Percentiles rank a stretch among this genome's conserved stretches.
phyloP scores from a whole-genome alignment of 35 echinoderm and acorn worm species.

The Eucidaris tribuloides region DNA sequence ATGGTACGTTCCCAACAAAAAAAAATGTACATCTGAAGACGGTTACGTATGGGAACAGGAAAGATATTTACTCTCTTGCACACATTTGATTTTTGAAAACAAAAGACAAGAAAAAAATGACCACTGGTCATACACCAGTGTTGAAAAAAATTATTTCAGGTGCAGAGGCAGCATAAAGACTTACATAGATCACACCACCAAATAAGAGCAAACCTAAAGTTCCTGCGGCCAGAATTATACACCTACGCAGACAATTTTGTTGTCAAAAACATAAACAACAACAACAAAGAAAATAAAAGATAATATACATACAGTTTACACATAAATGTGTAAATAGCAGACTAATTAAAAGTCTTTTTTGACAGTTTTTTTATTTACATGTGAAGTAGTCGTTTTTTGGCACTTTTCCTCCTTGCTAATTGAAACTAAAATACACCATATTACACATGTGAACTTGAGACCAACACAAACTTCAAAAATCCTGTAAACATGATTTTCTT shows the following conservation, averaged over 20 bases:
- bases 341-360: neutral
- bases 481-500: neutral
- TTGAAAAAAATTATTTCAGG: no score
- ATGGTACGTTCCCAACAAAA: no score
- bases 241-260: neutral
- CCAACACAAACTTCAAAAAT: neutral
- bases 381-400: constrained; percentile 24
- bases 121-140: no score
- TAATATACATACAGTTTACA: neutral
- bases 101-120: no score
- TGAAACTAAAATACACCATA: constrained; percentile 27
- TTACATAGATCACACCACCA: no score
- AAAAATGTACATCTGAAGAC: no score
- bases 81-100: no score
- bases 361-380: constrained; percentile 17
- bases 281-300: neutral
- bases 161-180: no score
- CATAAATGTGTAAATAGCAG: neutral
- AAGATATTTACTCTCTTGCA: no score
- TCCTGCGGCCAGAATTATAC: neutral
- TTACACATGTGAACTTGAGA: constrained; percentile 24
- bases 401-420: neutral
- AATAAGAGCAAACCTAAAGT: no score
- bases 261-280: neutral
- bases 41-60: no score